These are phyloP conservation scores for Athalia cordata DNA, from an alignment of 2,888 invertebrate genomes.

Conservation along the genomic window DNA sequence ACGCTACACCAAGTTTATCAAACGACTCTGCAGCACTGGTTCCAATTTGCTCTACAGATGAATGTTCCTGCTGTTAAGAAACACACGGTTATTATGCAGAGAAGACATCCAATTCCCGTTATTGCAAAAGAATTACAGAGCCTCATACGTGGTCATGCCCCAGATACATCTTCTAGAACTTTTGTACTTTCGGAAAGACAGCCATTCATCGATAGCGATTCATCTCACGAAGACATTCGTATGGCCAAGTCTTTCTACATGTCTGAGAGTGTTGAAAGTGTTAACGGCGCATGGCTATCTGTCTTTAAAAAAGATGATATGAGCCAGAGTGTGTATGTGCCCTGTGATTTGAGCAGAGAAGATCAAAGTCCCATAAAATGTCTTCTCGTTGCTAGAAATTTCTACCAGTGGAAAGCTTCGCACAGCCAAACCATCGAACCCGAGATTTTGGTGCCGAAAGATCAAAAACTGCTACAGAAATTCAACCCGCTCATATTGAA, in stretches of 20 bases:
- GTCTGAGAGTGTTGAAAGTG: slow-evolving; percentile 50
- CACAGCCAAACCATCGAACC: slow-evolving; percentile 60
- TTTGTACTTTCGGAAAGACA: slow-evolving; percentile 72
- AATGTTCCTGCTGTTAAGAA: slow-evolving; percentile 78
- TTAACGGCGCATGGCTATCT: slow-evolving; percentile 25
- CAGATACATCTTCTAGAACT: slow-evolving; percentile 72
- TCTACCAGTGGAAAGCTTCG: slow-evolving; percentile 79
- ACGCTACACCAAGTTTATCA: slow-evolving; percentile 76
- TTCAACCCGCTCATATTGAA: slow-evolving; percentile 73
- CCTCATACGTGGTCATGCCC: slow-evolving; percentile 72
- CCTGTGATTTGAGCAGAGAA: slow-evolving; percentile 70
- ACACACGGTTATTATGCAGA: slow-evolving; percentile 73
- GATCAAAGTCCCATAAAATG: slow-evolving; percentile 72
- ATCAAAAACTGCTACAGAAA: slow-evolving; percentile 75
- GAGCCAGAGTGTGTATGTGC: slow-evolving; percentile 64
- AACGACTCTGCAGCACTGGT: slow-evolving; percentile 76
- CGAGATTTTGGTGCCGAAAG: slow-evolving; percentile 71
- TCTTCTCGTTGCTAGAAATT: slow-evolving; percentile 79
- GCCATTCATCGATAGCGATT: slow-evolving; percentile 62
- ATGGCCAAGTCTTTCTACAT: slow-evolving; percentile 51
- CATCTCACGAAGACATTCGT: slow-evolving; percentile 57
- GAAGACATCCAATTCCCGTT: slow-evolving; percentile 73
- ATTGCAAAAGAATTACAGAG: slow-evolving; percentile 75
- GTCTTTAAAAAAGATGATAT: slow-evolving; percentile 42
- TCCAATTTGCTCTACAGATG: slow-evolving; percentile 77